phyloP scores from a whole-genome alignment of 1,140 invertebrate species.

The Achroia grisella region DNA sequence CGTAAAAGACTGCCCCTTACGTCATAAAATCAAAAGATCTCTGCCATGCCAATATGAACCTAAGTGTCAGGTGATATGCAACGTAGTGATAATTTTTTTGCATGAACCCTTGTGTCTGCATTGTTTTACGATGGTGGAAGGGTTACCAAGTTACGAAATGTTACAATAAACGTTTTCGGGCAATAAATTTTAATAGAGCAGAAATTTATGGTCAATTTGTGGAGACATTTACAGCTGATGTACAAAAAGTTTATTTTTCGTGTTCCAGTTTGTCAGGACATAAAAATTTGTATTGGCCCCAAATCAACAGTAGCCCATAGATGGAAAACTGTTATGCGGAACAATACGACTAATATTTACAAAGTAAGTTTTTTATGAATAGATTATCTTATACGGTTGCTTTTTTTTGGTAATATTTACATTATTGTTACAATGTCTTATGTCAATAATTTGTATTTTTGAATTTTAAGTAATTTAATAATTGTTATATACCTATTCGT shows the following conservation, averaged over 20 bases:
- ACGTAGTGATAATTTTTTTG: slow-evolving; percentile 38
- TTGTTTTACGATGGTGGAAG: slow-evolving; percentile 58
- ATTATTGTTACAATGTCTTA: too few species aligned
- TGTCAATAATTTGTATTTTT: too few species aligned
- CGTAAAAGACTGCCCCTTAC: slow-evolving; percentile 57
- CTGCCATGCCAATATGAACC: slow-evolving; percentile 37
- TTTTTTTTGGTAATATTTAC: too few species aligned
- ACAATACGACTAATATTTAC: too few species aligned
- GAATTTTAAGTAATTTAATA: too few species aligned
- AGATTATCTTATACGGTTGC: too few species aligned
- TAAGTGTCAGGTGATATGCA: slow-evolving; percentile 34
- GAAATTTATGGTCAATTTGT: slow-evolving; percentile 59
- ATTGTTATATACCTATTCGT: too few species aligned
- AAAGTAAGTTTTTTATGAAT: too few species aligned
- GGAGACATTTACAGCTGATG: slow-evolving; percentile 62
- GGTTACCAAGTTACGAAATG: slow-evolving; percentile 62
- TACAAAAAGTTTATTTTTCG: slow-evolving; percentile 49
- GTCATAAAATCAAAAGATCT: slow-evolving; percentile 46
- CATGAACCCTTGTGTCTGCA: slow-evolving; percentile 44
- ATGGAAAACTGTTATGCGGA: too few species aligned
- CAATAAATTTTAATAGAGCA: slow-evolving; percentile 64
- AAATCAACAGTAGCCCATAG: slow-evolving; percentile 8
- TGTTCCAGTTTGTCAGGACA: slow-evolving; percentile 36
- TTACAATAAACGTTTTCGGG: slow-evolving; percentile 59
- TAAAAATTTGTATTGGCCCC: slow-evolving; percentile 29